Base-by-base conservation (phyloP, 2,888 invertebrate species). In the Troides oblongomaculatus region DNA sequence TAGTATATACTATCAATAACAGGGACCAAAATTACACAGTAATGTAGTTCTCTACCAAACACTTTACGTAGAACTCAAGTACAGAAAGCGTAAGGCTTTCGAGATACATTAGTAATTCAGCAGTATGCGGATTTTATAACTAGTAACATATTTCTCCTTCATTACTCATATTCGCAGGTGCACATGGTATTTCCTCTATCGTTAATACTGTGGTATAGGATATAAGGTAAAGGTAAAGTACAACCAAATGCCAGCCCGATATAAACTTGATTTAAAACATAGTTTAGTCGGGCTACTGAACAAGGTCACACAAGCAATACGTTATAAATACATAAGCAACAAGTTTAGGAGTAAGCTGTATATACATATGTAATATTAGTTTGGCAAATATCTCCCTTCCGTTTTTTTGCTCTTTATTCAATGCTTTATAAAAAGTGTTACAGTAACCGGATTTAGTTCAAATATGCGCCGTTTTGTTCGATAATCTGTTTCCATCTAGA, bases 301-400 rank as follows among this genome's bases (percentile, higher is more conserved):
- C 53, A 53, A n/a, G n/a, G n/a, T 63, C 8, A 63, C 56, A 58
- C 58, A 17, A 23, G 57, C 21, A 23, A 23, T 64, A 14, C 39
- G 17, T 14, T 53, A 56, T 63, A 18, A 62, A 30, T 50, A 62
- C 46, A 68, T 63, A 50, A 43, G 62, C 36, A 56, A 56, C 39
- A 60, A 46, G 59, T 63, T 63, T 30, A 53, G 50, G 62, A 21
- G 68, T 53, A 30, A 63, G 21, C 21, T 58, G 5, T 30, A 30
- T 30, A 30, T 30, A 30, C 5, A 30, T 30, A 30, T 30, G 5
- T 30, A 3, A 3, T 30, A 25, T 30, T n/a, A n/a, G n/a, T n/a
- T n/a, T n/a, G n/a, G n/a, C n/a, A n/a, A n/a, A n/a, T n/a, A n/a
- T n/a, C n/a, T n/a, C n/a, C n/a, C n/a, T n/a, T n/a, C n/a, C n/a